Evolutionary conservation across 2,888 invertebrate species (phyloP), one percentile per base, ranked within the genome.

Genomic region (Parelbella ahira): DNA sequence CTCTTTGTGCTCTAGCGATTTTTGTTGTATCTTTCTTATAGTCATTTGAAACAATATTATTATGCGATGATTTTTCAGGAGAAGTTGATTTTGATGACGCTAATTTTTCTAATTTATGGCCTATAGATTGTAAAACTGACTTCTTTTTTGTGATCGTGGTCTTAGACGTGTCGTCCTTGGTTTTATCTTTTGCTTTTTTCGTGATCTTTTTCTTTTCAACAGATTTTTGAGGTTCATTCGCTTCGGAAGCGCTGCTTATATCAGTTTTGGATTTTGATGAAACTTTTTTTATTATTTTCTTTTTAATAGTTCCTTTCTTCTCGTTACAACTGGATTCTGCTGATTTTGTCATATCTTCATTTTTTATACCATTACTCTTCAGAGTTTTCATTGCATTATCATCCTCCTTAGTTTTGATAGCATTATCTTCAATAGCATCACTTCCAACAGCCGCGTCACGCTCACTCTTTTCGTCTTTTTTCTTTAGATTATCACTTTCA

Each of bases 71-170:
- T 69, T 92, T 83, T 74, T 88, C 77, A 49, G 87, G 83, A 54
- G 89, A 69, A 72, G 80, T 69, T 49, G 79, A 69, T 60, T 88
- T 88, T 47, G 80, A 86, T 33, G 89, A 88, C 1, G 90, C 82
- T 20, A 93, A 88, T 65, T 92, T 93, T 71, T 93, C 93, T 60
- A 93, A 88, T 67, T 92, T 93, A 62, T 93, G 94, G 27, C 95
- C 94, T 55, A 95, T 90, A 0, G 92, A 91, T 62, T 93, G 93
- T 23, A 95, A 78, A 53, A 95, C 89, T 1, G 90, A 84, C 69
- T 92, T 91, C 71, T 91, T 92, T 60, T 91, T 91, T 3, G 86
- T 63, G 45, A 68, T 69, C 11, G 58, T 51, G 10, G 69, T 39
- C 65, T 81, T 87, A 19, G 56, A 45, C 21, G 56, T 61, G 49